Percentiles rank a stretch among this genome's conserved stretches.
phyloP scores from a whole-genome alignment of 1,140 invertebrate species.

The Scaptomyza graminum region DNA sequence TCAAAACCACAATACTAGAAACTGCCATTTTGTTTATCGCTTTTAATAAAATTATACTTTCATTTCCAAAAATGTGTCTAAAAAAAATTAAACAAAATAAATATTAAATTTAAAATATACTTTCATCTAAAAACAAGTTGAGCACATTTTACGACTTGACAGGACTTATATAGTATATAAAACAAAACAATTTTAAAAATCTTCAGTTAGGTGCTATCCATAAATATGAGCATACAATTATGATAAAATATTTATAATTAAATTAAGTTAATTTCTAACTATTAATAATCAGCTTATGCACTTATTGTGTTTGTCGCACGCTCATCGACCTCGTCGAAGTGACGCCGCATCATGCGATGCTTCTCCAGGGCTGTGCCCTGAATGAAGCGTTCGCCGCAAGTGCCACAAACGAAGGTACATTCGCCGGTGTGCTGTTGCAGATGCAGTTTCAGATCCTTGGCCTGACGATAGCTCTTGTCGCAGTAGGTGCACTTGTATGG shows the following conservation, averaged over 20 bases:
- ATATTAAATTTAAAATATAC: background rate
- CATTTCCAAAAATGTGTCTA: background rate
- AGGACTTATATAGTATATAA: background rate
- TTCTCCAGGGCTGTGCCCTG: slow-evolving; percentile 69
- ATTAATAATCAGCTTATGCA: slow-evolving; percentile 1
- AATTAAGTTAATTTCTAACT: slow-evolving; percentile 4
- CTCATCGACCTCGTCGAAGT: slow-evolving; percentile 68
- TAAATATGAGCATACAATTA: background rate
- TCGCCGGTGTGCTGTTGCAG: slow-evolving; percentile 71
- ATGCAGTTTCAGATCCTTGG: slow-evolving; percentile 68
- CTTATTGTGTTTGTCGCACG: slow-evolving; percentile 7
- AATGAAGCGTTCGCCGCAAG: slow-evolving; percentile 69
- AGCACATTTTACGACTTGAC: no score
- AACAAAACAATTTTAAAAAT: background rate
- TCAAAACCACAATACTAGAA: no score
- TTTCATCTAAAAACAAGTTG: no score
- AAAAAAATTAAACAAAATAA: background rate
- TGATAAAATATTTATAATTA: slow-evolving; percentile 1
- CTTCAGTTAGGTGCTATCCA: no score
- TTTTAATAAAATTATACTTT: background rate
- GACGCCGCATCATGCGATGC: slow-evolving; percentile 70
- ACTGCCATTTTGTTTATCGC: background rate
- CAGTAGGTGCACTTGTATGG: slow-evolving; percentile 73
- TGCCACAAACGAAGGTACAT: slow-evolving; percentile 65
- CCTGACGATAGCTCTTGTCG: slow-evolving; percentile 70